A percentile compares a stretch with the other conserved stretches of the same genome.
Conservation (phyloP, 2,113 vertebrate genomes). For the Ameiurus melas region DNA sequence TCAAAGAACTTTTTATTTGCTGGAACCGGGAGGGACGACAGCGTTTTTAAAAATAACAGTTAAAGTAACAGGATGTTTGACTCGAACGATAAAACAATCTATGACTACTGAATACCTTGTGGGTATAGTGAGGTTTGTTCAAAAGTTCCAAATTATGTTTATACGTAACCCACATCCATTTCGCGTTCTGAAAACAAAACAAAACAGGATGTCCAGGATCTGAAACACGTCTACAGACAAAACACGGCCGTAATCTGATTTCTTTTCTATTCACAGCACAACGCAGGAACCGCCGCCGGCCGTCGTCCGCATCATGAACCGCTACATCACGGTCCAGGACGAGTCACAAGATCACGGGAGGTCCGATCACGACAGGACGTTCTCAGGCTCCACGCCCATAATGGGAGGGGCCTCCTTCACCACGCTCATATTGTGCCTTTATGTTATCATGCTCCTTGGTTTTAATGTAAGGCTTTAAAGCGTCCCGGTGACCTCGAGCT, state of each 20-base stretch:
- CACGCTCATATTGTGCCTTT: slow-evolving; percentile 56
- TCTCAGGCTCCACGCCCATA: slow-evolving; percentile 44
- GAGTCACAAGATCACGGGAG: slow-evolving; percentile 45
- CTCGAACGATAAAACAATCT: background rate
- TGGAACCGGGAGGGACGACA: background rate
- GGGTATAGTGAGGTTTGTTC: background rate
- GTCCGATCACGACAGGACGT: slow-evolving; percentile 55
- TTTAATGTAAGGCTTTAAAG: slow-evolving; percentile 3
- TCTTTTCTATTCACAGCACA: slow-evolving; percentile 66
- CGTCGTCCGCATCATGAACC: slow-evolving; percentile 76
- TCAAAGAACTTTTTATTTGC: background rate
- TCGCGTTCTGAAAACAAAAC: background rate
- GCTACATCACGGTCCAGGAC: slow-evolving; percentile 74
- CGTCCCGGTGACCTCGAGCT: background rate
- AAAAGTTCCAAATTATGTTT: background rate
- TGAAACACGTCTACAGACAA: background rate
- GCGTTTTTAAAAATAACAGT: background rate
- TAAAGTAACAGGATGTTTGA: background rate
- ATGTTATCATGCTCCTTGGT: slow-evolving; percentile 38
- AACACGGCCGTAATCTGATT: background rate
- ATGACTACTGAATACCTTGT: background rate
- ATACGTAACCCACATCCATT: slow-evolving; percentile 11
- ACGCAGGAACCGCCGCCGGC: slow-evolving; percentile 71
- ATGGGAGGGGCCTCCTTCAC: slow-evolving; percentile 51
- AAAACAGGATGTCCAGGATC: background rate